These are phyloP conservation scores for Pangasius larnaudii DNA, from an alignment of 2,797 vertebrate species.

Conservation along the genomic window DNA sequence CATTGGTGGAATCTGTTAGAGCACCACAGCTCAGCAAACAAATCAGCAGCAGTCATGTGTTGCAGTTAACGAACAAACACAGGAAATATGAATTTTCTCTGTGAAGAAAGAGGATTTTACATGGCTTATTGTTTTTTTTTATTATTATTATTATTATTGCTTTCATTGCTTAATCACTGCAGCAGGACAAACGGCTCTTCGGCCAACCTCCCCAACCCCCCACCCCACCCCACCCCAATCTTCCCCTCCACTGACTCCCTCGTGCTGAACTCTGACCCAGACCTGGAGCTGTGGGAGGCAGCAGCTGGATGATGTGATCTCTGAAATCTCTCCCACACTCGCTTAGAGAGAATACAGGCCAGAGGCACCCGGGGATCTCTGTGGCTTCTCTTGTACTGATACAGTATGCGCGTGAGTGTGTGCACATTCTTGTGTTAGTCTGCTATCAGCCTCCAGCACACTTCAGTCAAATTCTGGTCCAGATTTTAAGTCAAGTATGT, in stretches of 20 bases:
- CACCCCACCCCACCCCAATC: conserved; percentile 31
- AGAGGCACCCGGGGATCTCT: conserved; percentile 44
- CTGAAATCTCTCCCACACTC: conserved; percentile 47
- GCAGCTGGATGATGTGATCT: conserved; percentile 42
- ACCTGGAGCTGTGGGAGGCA: conserved; percentile 49
- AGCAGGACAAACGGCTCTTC: conserved; percentile 34
- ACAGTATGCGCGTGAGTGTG: conserved; percentile 18
- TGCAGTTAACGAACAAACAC: conserved; percentile 39
- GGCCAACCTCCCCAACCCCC: background rate
- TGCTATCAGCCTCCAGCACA: conserved; percentile 43
- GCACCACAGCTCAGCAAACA: conserved; percentile 42
- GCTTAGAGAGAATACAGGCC: conserved; percentile 41
- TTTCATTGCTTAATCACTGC: conserved; percentile 58
- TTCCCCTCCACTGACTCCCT: conserved; percentile 52
- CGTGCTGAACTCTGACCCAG: conserved; percentile 61
- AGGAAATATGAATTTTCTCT: conserved; percentile 48
- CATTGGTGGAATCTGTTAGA: conserved; percentile 33
- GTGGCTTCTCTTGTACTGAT: conserved; percentile 39
- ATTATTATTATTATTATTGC: background rate
- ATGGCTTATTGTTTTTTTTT: conserved; percentile 53
- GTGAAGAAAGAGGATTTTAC: conserved; percentile 62
- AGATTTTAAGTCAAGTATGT: conserved; percentile 1
- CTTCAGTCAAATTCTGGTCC: conserved; percentile 42
- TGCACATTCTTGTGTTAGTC: conserved; percentile 20
- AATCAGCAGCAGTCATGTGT: conserved; percentile 33